phyloP scores from a whole-genome alignment of 64 coral and sea anemone species.

The Trachythela sp. region DNA sequence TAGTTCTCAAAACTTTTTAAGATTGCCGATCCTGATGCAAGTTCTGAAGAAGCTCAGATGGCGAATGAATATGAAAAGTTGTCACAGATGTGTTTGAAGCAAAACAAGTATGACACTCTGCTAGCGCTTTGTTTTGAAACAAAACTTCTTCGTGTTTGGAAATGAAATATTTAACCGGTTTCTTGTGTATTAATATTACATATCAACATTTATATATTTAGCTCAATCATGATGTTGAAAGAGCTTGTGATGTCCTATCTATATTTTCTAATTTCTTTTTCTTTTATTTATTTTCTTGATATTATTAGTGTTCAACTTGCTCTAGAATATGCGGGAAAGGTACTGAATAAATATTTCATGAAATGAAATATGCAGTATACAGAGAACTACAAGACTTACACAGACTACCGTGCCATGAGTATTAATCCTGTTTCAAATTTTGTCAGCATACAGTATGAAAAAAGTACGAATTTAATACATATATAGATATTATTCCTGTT shows the following conservation, averaged over 20 bases:
- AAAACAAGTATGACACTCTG: constrained; percentile 77
- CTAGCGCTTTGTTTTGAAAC: not conserved
- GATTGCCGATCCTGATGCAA: not conserved
- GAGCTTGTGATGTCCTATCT: too few relatives aligned
- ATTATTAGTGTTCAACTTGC: constrained; percentile 73
- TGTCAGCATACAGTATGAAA: too few relatives aligned
- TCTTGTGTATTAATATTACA: too few relatives aligned
- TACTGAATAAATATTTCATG: constrained; percentile 4
- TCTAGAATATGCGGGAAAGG: constrained; percentile 91
- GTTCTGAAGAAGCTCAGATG: constrained; percentile 46
- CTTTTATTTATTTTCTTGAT: too few relatives aligned
- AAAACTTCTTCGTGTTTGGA: too few relatives aligned
- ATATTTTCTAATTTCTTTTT: too few relatives aligned
- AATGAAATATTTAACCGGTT: not conserved
- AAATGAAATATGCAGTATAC: too few relatives aligned
- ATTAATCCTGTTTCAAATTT: too few relatives aligned
- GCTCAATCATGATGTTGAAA: too few relatives aligned
- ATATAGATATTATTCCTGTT: not conserved
- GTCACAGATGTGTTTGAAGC: constrained; percentile 91
- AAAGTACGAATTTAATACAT: too few relatives aligned
- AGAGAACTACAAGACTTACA: too few relatives aligned
- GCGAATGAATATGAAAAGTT: constrained; percentile 96
- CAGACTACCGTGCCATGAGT: too few relatives aligned
- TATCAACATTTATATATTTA: not conserved
- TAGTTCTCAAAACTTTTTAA: not conserved